Base-by-base conservation (phyloP, 2,888 invertebrate species). In the Lysandra bellargus region DNA sequence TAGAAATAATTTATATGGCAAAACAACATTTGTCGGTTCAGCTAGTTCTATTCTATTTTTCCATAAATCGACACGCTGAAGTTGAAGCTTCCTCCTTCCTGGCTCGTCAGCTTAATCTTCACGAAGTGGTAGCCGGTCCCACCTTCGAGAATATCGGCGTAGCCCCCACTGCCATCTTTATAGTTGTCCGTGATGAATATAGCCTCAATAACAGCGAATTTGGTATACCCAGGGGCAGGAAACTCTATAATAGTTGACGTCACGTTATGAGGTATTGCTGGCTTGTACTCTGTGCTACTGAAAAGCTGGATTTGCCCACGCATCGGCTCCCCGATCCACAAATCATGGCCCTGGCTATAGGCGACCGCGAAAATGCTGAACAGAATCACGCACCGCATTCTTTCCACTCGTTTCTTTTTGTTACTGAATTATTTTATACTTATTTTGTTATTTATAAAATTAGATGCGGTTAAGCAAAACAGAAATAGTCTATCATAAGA, bases 61-160 rank as follows among this genome's bases (percentile, higher is more conserved):
- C 94, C 95, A 72, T 93, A 94, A 40, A 95, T 87, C 0, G 91
- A 89, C 2, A 95, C 82, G 0, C 93, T 92, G 81, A 94, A 95
- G 83, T 95, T 93, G 57, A 94, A 87, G 0, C 94, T 93, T 72
- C 82, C 79, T 1, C 88, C 85, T 49, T 92, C 86, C 82, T 94
- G 94, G 60, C 93, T 91, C 84, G 93, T 92, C 82, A 95, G 83
- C 80, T 94, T 92, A 80, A 95, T 87, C 78, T 91, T 92, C 44
- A 89, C 91, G 79, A 91, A 92, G 17, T 89, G 86, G 80, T 92
- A 91, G 0, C 94, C 94, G 0, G 94, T 83, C 0, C 95, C 95
- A 2, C 95, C 95, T 0, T 92, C 83, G 0, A 89, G 86, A 4
- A 95, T 83, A 0, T 88, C 88, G 0, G 94, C 90, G 74, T 90